Evolutionary conservation across 2,888 invertebrate genomes (phyloP), one percentile per base, ranked within the genome.

Genomic region (Molorchus minor): DNA sequence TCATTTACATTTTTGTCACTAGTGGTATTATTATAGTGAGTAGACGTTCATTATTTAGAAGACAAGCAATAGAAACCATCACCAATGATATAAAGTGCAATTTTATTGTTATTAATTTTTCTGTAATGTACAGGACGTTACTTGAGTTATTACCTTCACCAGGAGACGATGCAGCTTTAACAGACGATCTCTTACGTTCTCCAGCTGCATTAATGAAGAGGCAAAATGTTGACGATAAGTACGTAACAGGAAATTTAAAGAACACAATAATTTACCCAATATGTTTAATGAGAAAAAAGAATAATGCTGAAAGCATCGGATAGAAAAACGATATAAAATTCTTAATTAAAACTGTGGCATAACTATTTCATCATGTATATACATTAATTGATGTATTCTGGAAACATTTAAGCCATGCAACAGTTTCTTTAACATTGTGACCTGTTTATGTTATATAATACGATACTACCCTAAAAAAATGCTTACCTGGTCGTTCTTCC

Each of bases 401-500:
- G n/a, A n/a, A n/a, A n/a, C n/a, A n/a, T n/a, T n/a, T n/a, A n/a
- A n/a, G n/a, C n/a, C n/a, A n/a, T n/a, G n/a, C n/a, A n/a, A n/a
- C n/a, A n/a, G n/a, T n/a, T n/a, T n/a, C n/a, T n/a, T n/a, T n/a
- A n/a, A n/a, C n/a, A n/a, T n/a, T n/a, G n/a, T n/a, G n/a, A 40
- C 16, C 41, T 35, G 8, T 5, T 4, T 3, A 3, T 17, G 21
- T 19, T 25, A 33, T 35, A 49, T 2, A 10, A 33, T 3, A 46
- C 21, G 5, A 19, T 13, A 30, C n/a, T 53, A 53, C 41, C 1
- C n/a, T 17, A 36, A 36, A 10, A 17, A 19, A 43, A 25, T 10
- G 17, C 62, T 72, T 75, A 85, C 86, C 84, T 83, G 86, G 85
- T 72, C 77, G 69, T 82, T 86, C 86, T 79, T 86, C 85, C 67